A percentile compares a stretch with the other conserved stretches of the same genome.
phyloP scores from a whole-genome alignment of 2,888 invertebrate genomes.

The Macaria notata region DNA sequence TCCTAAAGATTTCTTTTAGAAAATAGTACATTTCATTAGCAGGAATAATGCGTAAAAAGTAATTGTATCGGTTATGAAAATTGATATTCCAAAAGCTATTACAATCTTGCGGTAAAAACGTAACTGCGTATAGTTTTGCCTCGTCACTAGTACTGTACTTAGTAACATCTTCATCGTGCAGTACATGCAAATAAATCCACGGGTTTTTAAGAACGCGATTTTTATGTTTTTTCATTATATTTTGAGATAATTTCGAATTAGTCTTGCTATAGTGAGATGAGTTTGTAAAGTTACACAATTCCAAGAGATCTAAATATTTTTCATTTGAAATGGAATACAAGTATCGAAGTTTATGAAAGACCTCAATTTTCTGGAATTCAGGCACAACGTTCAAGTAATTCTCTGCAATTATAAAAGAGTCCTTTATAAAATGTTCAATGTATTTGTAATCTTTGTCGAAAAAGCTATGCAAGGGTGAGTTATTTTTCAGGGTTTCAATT shows the following conservation, averaged over 20 bases:
- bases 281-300: conserved; percentile 33
- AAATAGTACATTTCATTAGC: conserved; percentile 35
- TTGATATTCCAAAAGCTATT: conserved; percentile 44
- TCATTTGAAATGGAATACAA: conserved; percentile 38
- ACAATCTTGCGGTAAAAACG: conserved; percentile 39
- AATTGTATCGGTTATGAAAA: conserved; percentile 44
- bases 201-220: conserved; percentile 45
- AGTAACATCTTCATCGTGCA: conserved; percentile 38
- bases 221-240: conserved; percentile 53
- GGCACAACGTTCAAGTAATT: conserved; percentile 13
- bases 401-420: conserved; percentile 35
- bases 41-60: conserved; percentile 48
- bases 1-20: conserved; percentile 37
- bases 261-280: not conserved
- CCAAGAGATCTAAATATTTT: conserved; percentile 53
- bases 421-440: conserved; percentile 41
- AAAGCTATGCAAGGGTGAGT: conserved; percentile 6
- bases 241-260: conserved; percentile 41
- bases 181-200: conserved; percentile 42
- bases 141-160: conserved; percentile 45
- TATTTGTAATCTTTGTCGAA: conserved; percentile 12
- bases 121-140: conserved; percentile 42
- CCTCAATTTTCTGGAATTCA: not conserved
- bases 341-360: conserved; percentile 20
- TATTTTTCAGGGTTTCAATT: conserved; percentile 35